Evolutionary conservation across 2,888 invertebrate species (phyloP).

Genomic region (Candidula unifasciata): DNA sequence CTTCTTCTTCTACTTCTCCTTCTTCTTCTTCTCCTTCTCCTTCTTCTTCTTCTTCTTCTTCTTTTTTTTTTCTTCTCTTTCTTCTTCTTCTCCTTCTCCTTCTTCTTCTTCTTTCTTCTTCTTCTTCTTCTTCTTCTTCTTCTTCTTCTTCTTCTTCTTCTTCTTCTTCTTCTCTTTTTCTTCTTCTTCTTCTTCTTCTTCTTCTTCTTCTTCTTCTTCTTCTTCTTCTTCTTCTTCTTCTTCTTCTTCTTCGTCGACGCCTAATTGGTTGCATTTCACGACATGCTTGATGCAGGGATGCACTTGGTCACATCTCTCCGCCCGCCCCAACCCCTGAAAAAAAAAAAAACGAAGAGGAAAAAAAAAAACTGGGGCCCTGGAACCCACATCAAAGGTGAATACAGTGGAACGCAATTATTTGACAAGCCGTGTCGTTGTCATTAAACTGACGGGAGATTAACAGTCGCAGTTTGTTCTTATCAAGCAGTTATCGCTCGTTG

Average conservation of each 20-base stretch:
- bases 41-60: constrained; percentile 10
- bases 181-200: background rate
- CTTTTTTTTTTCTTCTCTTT: background rate
- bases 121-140: background rate
- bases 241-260: too few relatives aligned
- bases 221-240: background rate
- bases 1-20: too few relatives aligned
- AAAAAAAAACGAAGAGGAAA: background rate
- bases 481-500: background rate
- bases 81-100: background rate
- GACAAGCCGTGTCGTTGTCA: background rate
- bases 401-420: background rate
- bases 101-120: background rate
- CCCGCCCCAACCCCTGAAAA: background rate
- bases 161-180: background rate
- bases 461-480: background rate
- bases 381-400: too few relatives aligned
- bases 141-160: too few relatives aligned
- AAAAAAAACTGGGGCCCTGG: constrained; percentile 2
- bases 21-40: constrained; percentile 3
- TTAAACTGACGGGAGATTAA: background rate
- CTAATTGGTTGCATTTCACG: too few relatives aligned
- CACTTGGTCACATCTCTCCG: background rate
- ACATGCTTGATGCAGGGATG: too few relatives aligned
- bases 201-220: background rate